phyloP scores from a whole-genome alignment of 2,888 invertebrate species.

The Subacronicta megacephala region DNA sequence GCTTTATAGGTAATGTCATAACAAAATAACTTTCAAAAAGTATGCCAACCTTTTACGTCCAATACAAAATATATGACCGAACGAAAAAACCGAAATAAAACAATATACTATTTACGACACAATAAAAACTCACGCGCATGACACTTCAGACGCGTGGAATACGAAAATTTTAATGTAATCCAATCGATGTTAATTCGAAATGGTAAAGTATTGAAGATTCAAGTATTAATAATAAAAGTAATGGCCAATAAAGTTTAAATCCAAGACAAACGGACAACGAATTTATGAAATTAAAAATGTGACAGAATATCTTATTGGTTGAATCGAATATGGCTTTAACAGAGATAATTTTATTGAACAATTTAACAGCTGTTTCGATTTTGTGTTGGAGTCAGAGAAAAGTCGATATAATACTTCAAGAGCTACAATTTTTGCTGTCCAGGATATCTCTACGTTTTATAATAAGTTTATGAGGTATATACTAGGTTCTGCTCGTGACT shows the following conservation, averaged over 20 bases:
- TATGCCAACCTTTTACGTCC: constrained; percentile 27
- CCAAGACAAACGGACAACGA: constrained; percentile 48
- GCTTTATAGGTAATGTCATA: constrained; percentile 6
- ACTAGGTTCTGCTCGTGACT: too few relatives aligned
- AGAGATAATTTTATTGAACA: too few relatives aligned
- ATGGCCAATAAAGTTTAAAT: constrained; percentile 47
- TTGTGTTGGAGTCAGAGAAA: background rate
- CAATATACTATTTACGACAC: constrained; percentile 39
- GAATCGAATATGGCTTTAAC: constrained; percentile 21
- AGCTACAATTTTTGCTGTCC: too few relatives aligned
- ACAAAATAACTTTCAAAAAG: constrained; percentile 21
- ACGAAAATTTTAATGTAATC: constrained; percentile 47
- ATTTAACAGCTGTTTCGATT: background rate
- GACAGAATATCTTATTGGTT: constrained; percentile 37
- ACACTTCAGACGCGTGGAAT: constrained; percentile 44
- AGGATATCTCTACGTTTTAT: too few relatives aligned
- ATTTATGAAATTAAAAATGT: constrained; percentile 48
- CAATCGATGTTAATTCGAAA: constrained; percentile 52
- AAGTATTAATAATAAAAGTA: constrained; percentile 45
- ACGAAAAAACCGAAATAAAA: constrained; percentile 40
- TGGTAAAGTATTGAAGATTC: constrained; percentile 45
- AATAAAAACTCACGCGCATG: constrained; percentile 47
- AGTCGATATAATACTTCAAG: too few relatives aligned
- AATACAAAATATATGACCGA: constrained; percentile 16
- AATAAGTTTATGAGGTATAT: too few relatives aligned